Percentiles rank a stretch among this genome's conserved stretches.
Evolutionary conservation across 2,888 invertebrate genomes (phyloP).

Genomic region (Nipponacmea schrenckii): DNA sequence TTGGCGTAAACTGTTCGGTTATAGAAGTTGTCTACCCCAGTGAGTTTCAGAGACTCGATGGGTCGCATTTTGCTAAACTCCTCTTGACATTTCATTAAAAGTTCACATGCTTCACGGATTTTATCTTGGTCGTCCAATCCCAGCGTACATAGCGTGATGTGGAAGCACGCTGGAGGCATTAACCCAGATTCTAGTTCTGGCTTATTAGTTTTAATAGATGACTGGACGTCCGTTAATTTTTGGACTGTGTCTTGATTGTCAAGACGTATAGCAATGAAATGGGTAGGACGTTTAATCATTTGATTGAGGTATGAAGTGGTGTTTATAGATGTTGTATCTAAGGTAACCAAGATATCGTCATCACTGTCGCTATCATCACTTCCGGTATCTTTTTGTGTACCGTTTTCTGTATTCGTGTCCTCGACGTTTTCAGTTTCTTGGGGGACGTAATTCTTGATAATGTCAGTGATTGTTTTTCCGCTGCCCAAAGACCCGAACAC

Average conservation of each 20-base stretch:
- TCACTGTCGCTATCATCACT: background rate
- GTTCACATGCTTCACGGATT: slow-evolving; percentile 29
- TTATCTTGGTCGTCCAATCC: slow-evolving; percentile 44
- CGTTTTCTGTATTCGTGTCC: slow-evolving; percentile 6
- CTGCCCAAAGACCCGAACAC: slow-evolving; percentile 64
- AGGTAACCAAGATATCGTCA: slow-evolving; percentile 24
- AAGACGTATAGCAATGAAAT: slow-evolving; percentile 59
- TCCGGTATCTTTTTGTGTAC: slow-evolving; percentile 2
- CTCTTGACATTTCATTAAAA: slow-evolving; percentile 21
- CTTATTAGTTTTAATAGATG: slow-evolving; percentile 45
- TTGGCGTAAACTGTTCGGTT: slow-evolving; percentile 56
- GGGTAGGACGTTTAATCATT: slow-evolving; percentile 49
- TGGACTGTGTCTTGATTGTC: slow-evolving; percentile 38
- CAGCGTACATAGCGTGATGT: slow-evolving; percentile 60
- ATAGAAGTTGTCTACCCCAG: slow-evolving; percentile 54
- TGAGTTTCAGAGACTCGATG: slow-evolving; percentile 32
- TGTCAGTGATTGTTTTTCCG: slow-evolving; percentile 39
- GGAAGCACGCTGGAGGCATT: slow-evolving; percentile 47
- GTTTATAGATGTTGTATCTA: slow-evolving; percentile 16
- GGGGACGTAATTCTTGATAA: slow-evolving; percentile 38
- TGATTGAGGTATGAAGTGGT: slow-evolving; percentile 44
- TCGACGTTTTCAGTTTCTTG: background rate
- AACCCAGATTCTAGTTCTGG: slow-evolving; percentile 47
- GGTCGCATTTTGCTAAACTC: slow-evolving; percentile 23
- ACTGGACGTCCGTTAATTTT: slow-evolving; percentile 43